Evolutionary conservation across 2,797 vertebrate genomes (phyloP).

Genomic region (Trachurus trachurus): DNA sequence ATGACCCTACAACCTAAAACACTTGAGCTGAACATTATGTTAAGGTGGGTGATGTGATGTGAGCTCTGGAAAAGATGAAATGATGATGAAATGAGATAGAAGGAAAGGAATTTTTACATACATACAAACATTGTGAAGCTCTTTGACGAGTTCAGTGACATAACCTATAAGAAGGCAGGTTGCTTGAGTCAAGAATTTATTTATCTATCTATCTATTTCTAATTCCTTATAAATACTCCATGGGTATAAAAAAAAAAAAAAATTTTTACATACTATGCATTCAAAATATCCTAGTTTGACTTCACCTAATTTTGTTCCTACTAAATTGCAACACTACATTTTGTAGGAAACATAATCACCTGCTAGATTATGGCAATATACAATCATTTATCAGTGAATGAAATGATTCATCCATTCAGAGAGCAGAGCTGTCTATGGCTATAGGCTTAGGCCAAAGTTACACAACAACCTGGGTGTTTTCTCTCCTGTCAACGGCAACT

Average conservation of each 20-base stretch:
- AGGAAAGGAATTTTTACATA: conserved; percentile 6
- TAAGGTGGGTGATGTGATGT: background rate
- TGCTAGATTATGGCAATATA: too few species aligned
- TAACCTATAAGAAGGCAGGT: conserved; percentile 11
- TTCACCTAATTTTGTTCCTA: too few species aligned
- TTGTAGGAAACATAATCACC: background rate
- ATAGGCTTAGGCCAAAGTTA: too few species aligned
- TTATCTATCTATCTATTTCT: too few species aligned
- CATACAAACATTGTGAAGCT: conserved; percentile 14
- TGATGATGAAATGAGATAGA: conserved; percentile 31
- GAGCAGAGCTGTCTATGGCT: too few species aligned
- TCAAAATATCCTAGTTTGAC: background rate
- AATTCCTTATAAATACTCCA: too few species aligned
- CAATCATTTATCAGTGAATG: too few species aligned
- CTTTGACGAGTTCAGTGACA: conserved; percentile 20
- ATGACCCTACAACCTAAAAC: conserved; percentile 51
- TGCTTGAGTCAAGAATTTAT: background rate
- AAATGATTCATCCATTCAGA: too few species aligned
- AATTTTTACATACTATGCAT: background rate
- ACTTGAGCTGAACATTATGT: conserved; percentile 43
- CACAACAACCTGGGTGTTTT: too few species aligned
- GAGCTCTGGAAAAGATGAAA: conserved; percentile 22
- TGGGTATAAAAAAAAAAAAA: too few species aligned
- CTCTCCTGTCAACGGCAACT: too few species aligned
- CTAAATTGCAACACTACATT: too few species aligned